Evolutionary conservation across 2,888 invertebrate genomes (phyloP), one percentile per base, ranked within the genome.

Genomic region (Flexamia atlantica): DNA sequence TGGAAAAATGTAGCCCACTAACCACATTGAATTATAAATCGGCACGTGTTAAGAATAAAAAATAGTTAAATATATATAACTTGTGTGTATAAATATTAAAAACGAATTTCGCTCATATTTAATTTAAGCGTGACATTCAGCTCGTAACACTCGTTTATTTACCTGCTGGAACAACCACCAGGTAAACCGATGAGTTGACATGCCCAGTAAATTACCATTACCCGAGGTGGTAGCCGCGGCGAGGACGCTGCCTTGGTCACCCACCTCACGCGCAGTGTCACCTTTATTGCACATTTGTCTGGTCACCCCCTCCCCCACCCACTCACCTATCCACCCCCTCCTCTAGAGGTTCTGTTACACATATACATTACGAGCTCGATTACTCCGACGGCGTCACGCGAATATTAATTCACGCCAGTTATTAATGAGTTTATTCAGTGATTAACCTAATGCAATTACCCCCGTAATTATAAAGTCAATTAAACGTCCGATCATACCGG

Each of bases 211-310:
- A 40, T 64, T 30, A 64, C 64, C 64, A 64, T 64, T 12, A 28
- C 28, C 64, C 9, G 57, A 7, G 50, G 50, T 23, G 60, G 60
- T 60, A 25, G 64, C 64, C 7, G 5, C 28, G 25, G 57, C 23
- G 20, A 4, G 23, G 46, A 46, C 46, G 46, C 7, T 12, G 14
- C 14, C 46, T 46, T 50, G 76, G 25, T n/a, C 28, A 28, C n/a
- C 50, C 50, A 79, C 32, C 10, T 79, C 57, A 79, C 79, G 57
- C 36, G 25, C 79, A 0, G n/a, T 79, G 79, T 79, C 79, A 79
- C 79, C 53, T 79, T 79, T 76, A 76, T 76, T 76, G 74, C 46
- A 46, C 74, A 76, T 76, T 76, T 76, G 50, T 76, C 74, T 76
- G 74, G 7, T 17, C 3, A 30, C 68, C 30, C 68, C 32, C 68